Conservation (phyloP, 2,797 vertebrate species). For the Peromyscus eremicus region DNA sequence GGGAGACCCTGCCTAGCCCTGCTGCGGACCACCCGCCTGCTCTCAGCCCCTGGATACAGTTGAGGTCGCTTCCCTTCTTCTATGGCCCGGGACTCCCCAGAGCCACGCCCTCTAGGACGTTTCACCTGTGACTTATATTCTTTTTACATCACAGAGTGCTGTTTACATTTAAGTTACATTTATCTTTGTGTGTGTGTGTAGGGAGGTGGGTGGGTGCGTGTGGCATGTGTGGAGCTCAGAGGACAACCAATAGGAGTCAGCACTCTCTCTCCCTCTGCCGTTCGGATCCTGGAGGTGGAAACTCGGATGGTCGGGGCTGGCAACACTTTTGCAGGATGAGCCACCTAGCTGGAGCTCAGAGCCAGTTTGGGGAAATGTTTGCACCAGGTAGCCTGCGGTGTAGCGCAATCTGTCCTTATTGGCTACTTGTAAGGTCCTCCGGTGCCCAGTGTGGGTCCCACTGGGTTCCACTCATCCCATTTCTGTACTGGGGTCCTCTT, state of each 20-base stretch:
- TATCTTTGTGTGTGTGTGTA: neutral
- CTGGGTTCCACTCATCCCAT: neutral
- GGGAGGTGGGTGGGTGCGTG: neutral
- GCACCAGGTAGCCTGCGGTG: neutral
- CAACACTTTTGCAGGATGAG: neutral
- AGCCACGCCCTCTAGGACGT: neutral
- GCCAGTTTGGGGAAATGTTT: neutral
- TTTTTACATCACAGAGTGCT: neutral
- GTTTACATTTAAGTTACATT: neutral
- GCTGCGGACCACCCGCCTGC: too few species aligned
- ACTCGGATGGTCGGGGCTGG: neutral
- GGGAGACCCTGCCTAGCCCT: neutral
- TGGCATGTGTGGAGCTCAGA: neutral
- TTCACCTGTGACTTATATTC: neutral
- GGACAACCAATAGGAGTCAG: neutral
- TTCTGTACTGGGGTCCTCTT: neutral
- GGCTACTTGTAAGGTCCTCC: neutral
- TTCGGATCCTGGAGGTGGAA: neutral
- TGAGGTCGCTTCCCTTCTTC: neutral
- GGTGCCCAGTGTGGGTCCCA: neutral
- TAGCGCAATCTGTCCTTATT: neutral
- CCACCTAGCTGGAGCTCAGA: too few species aligned
- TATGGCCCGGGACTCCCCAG: rapidly evolving
- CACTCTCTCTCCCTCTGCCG: neutral
- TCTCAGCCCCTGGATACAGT: too few species aligned